Conservation (phyloP, 2,888 invertebrate species). For the Hydropsyche betteni region DNA sequence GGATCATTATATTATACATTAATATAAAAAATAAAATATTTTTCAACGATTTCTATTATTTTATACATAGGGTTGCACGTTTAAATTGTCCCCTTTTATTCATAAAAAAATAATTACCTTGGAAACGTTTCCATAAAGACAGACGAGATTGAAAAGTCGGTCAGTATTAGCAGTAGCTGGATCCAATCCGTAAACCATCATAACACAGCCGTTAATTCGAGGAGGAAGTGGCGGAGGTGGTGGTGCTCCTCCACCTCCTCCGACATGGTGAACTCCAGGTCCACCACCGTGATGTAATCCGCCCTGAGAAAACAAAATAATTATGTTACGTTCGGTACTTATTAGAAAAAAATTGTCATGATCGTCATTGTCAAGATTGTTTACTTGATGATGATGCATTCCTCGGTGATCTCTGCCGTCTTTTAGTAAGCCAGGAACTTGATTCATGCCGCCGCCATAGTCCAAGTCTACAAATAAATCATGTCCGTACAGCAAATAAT, state of each 20-base stretch:
- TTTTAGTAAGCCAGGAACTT: constrained; percentile 69
- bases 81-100: too few species aligned
- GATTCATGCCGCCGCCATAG: constrained; percentile 60
- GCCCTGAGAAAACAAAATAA: constrained; percentile 11
- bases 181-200: constrained; percentile 98
- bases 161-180: constrained; percentile 94
- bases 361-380: too few species aligned
- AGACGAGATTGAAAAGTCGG: constrained; percentile 96
- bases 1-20: neutral
- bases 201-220: constrained; percentile 82
- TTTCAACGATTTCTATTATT: too few species aligned
- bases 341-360: neutral
- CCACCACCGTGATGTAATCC: constrained; percentile 57
- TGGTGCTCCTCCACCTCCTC: constrained; percentile 58
- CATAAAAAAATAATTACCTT: constrained; percentile 72
- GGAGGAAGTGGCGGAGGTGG: constrained; percentile 58
- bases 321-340: neutral
- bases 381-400: constrained; percentile 64
- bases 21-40: neutral
- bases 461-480: constrained; percentile 60
- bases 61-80: too few species aligned
- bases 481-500: too few species aligned
- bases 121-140: constrained; percentile 97
- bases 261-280: constrained; percentile 57
- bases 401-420: constrained; percentile 66